Evolutionary conservation across 2,888 invertebrate species (phyloP).

Genomic region (Ischnura elegans): DNA sequence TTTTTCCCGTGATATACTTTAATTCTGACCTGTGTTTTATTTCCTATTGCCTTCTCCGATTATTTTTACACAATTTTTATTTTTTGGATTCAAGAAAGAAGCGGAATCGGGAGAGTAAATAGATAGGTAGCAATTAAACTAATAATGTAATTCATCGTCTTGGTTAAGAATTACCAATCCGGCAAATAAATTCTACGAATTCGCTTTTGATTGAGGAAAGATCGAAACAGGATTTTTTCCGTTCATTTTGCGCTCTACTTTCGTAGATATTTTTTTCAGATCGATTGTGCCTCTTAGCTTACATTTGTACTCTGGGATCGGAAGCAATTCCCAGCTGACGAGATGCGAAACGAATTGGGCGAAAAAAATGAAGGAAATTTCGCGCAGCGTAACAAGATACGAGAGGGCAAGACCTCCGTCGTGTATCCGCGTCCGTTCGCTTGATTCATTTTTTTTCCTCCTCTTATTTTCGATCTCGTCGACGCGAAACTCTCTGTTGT

Average conservation of each 20-base stretch:
- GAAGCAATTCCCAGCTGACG: neutral
- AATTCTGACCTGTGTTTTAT: too few species aligned
- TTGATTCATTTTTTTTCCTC: neutral
- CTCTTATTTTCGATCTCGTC: neutral
- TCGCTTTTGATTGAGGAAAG: neutral
- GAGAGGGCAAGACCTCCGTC: neutral
- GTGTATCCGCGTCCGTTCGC: neutral
- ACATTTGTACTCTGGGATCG: neutral
- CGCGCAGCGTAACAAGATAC: conserved; percentile 15
- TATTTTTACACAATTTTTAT: too few species aligned
- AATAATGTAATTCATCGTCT: too few species aligned
- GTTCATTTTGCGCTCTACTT: neutral
- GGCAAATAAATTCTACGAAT: too few species aligned
- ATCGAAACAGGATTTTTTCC: neutral
- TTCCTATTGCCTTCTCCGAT: too few species aligned
- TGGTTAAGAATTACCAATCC: too few species aligned
- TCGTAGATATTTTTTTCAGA: neutral
- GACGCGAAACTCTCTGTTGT: neutral
- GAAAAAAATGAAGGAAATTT: neutral
- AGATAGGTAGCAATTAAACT: too few species aligned
- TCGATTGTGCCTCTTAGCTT: neutral
- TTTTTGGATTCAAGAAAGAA: too few species aligned
- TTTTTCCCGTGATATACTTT: too few species aligned
- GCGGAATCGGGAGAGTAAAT: too few species aligned
- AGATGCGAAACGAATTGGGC: neutral